Conservation (phyloP, 1,140 invertebrate species). For the Triops cancriformis region DNA sequence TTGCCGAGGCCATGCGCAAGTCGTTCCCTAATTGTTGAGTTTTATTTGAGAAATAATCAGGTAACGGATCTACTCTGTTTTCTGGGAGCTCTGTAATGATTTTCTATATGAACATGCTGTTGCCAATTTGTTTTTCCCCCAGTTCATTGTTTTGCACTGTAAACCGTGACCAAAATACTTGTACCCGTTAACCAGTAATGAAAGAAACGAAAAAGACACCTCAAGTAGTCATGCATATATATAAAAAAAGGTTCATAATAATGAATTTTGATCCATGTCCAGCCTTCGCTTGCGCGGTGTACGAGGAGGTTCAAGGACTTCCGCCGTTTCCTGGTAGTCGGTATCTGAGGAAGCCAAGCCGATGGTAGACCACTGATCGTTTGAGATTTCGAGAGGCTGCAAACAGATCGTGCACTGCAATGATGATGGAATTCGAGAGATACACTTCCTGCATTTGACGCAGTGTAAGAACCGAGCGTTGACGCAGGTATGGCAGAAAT, state of each 20-base stretch:
- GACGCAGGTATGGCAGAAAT: conserved; percentile 9
- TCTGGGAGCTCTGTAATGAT: background rate
- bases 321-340: background rate
- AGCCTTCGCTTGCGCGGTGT: background rate
- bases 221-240: background rate
- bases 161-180: background rate
- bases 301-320: background rate
- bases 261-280: background rate
- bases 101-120: background rate
- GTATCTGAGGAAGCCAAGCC: background rate
- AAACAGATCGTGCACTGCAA: background rate
- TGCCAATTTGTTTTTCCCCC: background rate
- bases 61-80: background rate
- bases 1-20: background rate
- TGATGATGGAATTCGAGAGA: background rate
- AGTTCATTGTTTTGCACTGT: background rate
- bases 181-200: background rate
- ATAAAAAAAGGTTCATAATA: background rate
- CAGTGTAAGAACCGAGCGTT: background rate
- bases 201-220: background rate
- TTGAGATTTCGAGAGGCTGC: background rate
- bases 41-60: background rate
- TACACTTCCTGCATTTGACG: background rate
- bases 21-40: background rate
- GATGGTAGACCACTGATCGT: background rate